A percentile compares a stretch with the other conserved stretches of the same genome.
phyloP scores from a whole-genome alignment of 2,888 invertebrate genomes.

The Aricia artaxerxes region DNA sequence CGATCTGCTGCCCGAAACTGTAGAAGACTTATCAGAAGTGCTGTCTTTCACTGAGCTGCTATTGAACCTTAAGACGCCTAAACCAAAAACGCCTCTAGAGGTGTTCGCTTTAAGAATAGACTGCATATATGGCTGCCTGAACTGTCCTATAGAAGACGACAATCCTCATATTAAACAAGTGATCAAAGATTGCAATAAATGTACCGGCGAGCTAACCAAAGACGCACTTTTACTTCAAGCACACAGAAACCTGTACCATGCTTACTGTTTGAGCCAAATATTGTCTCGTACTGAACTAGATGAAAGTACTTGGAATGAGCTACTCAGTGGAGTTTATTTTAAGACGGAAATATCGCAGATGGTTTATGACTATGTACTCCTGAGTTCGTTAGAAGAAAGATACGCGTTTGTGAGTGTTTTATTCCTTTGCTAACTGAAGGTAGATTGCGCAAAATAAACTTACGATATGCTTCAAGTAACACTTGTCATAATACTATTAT shows the following conservation, averaged over 20 bases:
- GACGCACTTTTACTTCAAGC: slow-evolving; percentile 46
- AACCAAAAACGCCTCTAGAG: slow-evolving; percentile 36
- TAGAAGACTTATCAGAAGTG: slow-evolving; percentile 38
- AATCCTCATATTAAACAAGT: slow-evolving; percentile 45
- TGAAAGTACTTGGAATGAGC: slow-evolving; percentile 33
- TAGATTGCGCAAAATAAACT: no score
- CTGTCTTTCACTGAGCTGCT: slow-evolving; percentile 42
- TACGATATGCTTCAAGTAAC: no score
- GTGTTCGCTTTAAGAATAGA: slow-evolving; percentile 50
- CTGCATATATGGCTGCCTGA: slow-evolving; percentile 50
- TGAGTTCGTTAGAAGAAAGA: slow-evolving; percentile 52
- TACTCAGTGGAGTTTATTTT: slow-evolving; percentile 45
- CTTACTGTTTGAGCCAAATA: slow-evolving; percentile 47
- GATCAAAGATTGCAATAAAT: slow-evolving; percentile 39
- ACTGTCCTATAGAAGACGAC: slow-evolving; percentile 55
- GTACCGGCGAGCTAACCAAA: slow-evolving; percentile 44
- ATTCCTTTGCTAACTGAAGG: background rate
- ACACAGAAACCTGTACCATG: slow-evolving; percentile 49
- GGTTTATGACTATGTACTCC: slow-evolving; percentile 50
- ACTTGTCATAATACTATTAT: no score
- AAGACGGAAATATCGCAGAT: slow-evolving; percentile 45
- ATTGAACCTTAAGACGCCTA: slow-evolving; percentile 33
- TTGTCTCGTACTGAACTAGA: slow-evolving; percentile 26
- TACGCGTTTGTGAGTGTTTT: slow-evolving; percentile 62
- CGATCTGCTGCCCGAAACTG: slow-evolving; percentile 30